phyloP scores from a whole-genome alignment of 2,888 invertebrate species.

The Cerastoderma edule region DNA sequence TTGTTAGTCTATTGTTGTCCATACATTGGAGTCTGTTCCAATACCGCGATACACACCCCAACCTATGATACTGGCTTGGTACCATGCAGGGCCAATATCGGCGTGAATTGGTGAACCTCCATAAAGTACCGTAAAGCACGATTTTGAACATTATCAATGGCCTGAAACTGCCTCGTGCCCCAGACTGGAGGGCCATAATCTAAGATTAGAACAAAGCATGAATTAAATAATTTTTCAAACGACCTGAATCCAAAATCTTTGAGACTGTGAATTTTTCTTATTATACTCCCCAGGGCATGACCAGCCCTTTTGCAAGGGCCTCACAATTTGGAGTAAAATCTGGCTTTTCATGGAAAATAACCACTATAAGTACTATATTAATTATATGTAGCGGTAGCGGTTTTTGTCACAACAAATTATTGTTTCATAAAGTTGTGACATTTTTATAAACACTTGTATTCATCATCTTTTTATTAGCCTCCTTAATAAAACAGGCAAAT shows the following conservation, averaged over 20 bases:
- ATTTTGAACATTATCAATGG: not conserved
- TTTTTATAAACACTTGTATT: too few relatives aligned
- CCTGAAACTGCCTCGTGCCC: not conserved
- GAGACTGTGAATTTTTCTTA: not conserved
- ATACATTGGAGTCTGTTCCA: not conserved
- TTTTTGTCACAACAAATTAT: too few relatives aligned
- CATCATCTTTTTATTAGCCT: too few relatives aligned
- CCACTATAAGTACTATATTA: too few relatives aligned
- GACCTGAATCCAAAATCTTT: slow-evolving; percentile 6
- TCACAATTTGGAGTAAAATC: slow-evolving; percentile 4
- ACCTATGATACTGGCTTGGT: not conserved
- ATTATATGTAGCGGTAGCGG: too few relatives aligned
- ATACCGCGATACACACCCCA: not conserved
- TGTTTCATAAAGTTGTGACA: too few relatives aligned
- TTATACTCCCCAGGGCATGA: not conserved
- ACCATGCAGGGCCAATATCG: not conserved
- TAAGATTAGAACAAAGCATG: not conserved
- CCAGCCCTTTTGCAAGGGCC: not conserved
- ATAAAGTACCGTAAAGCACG: not conserved
- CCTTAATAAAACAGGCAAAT: not conserved
- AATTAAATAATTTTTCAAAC: not conserved
- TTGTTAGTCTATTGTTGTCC: not conserved
- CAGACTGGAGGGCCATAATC: not conserved
- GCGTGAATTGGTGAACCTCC: not conserved
- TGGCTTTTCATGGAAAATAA: not conserved